These are phyloP conservation scores for Ernsta delagoae DNA, from an alignment of 2,888 invertebrate species.

Conservation along the genomic window DNA sequence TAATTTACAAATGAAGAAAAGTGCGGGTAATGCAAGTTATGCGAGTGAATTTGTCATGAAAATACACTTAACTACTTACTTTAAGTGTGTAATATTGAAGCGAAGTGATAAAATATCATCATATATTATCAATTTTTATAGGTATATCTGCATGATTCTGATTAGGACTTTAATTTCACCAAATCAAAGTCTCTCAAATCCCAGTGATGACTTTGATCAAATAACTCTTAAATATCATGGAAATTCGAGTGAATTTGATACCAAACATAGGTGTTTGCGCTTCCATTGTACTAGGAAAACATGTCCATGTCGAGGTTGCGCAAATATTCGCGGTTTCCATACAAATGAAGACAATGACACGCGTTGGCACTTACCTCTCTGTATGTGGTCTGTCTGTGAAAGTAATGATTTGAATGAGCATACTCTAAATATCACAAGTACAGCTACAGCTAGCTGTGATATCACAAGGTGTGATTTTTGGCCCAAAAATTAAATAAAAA, in stretches of 20 bases:
- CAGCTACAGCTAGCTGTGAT: not conserved
- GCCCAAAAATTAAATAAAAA: not conserved
- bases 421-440: conserved; percentile 18
- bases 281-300: conserved; percentile 9
- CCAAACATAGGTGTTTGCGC: not conserved
- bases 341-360: conserved; percentile 30
- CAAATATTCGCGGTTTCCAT: conserved; percentile 23
- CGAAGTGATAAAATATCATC: too few species aligned
- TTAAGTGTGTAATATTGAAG: too few species aligned
- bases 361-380: conserved; percentile 28
- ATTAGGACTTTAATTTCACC: too few species aligned
- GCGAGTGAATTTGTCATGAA: not conserved
- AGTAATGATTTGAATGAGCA: conserved; percentile 26
- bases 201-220: too few species aligned
- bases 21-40: not conserved
- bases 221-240: too few species aligned
- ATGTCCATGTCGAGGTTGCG: not conserved
- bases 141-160: too few species aligned
- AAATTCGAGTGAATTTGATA: not conserved
- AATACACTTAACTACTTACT: too few species aligned
- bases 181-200: too few species aligned
- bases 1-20: conserved; percentile 13
- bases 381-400: conserved; percentile 25
- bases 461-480: not conserved
- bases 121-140: too few species aligned